Evolutionary conservation across 2,888 invertebrate species (phyloP).

Genomic region (Reticulitermes lucifugus): DNA sequence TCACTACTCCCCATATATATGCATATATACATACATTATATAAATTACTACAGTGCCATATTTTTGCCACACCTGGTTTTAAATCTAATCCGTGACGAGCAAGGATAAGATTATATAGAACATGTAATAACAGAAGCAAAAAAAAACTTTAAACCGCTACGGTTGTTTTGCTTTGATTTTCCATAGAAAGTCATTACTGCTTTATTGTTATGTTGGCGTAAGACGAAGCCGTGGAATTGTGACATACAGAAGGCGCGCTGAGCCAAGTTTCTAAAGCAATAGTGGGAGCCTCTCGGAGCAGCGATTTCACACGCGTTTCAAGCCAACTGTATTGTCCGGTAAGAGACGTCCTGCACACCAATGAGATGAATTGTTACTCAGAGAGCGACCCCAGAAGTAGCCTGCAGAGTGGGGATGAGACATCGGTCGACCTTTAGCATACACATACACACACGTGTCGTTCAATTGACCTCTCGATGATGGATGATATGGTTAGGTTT

Average conservation of each 20-base stretch:
- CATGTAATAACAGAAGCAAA: too few species aligned
- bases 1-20: too few species aligned
- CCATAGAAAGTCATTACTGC: too few species aligned
- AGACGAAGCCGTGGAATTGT: not conserved
- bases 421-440: too few species aligned
- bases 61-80: too few species aligned
- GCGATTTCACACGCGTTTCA: not conserved
- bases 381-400: not conserved
- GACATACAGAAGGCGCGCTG: not conserved
- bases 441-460: conserved; percentile 2
- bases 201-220: not conserved
- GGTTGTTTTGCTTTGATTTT: too few species aligned
- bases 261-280: not conserved
- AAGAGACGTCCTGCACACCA: not conserved
- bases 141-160: too few species aligned
- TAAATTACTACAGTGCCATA: too few species aligned
- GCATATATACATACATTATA: too few species aligned
- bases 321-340: conserved; percentile 10
- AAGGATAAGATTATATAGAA: too few species aligned
- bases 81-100: too few species aligned
- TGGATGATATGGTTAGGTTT: not conserved
- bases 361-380: conserved; percentile 11
- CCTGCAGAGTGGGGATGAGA: not conserved
- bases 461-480: not conserved
- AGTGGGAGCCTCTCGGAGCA: not conserved